phyloP scores from a whole-genome alignment of 2,797 vertebrate species.

The Lagocephalus sceleratus region DNA sequence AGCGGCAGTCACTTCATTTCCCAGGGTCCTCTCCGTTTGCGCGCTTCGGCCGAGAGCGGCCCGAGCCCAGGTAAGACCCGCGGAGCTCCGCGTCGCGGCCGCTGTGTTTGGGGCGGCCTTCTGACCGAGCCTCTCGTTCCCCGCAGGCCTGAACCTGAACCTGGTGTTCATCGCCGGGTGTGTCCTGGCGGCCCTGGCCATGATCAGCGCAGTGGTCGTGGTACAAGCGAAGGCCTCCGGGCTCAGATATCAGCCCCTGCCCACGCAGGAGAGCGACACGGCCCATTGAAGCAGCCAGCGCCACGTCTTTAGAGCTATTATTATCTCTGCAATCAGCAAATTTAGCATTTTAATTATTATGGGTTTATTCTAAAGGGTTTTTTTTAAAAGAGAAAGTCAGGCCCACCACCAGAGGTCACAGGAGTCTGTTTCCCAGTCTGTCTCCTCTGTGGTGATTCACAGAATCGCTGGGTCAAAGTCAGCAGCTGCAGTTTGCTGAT shows the following conservation, averaged over 20 bases:
- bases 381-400: too few relatives aligned
- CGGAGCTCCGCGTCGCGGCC: not conserved
- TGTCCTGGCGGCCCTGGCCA: slow-evolving; percentile 46
- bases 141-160: slow-evolving; percentile 59
- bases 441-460: too few relatives aligned
- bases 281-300: not conserved
- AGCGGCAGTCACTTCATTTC: slow-evolving; percentile 63
- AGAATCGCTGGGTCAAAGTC: too few relatives aligned
- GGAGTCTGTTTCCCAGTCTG: too few relatives aligned
- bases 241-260: slow-evolving; percentile 51
- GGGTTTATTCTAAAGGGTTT: not conserved
- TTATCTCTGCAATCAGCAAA: not conserved
- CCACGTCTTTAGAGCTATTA: not conserved
- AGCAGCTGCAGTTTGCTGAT: too few relatives aligned
- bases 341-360: not conserved
- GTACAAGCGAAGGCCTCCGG: slow-evolving; percentile 45
- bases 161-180: slow-evolving; percentile 59
- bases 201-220: slow-evolving; percentile 45
- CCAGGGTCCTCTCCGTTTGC: slow-evolving; percentile 72
- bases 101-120: not conserved
- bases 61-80: slow-evolving; percentile 36
- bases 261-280: slow-evolving; percentile 19
- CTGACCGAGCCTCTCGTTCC: slow-evolving; percentile 1
- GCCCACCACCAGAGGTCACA: too few relatives aligned
- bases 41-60: slow-evolving; percentile 21